phyloP scores from a whole-genome alignment of 1,140 invertebrate species.

The Oreohelix idahoensis region DNA sequence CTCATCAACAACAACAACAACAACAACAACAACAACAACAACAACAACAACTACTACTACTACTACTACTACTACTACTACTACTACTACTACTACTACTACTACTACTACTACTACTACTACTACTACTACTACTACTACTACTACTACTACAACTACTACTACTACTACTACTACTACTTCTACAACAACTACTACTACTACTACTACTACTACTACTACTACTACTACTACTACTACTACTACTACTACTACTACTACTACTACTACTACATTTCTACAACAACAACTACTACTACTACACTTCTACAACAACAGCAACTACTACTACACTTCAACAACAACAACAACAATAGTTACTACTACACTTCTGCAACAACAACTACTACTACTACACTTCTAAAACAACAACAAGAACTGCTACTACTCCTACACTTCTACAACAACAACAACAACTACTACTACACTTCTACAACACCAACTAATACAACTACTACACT shows the following conservation, averaged over 20 bases:
- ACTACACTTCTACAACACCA: too few species aligned
- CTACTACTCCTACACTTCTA: too few species aligned
- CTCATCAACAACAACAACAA: constrained; percentile 13
- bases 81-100: constrained; percentile 38
- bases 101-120: constrained; percentile 35
- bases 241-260: too few species aligned
- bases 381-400: constrained; percentile 15
- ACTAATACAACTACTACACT: too few species aligned
- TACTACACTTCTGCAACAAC: neutral
- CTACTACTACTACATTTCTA: too few species aligned
- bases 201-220: too few species aligned
- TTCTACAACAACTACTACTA: neutral
- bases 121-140: constrained; percentile 36
- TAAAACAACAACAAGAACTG: neutral
- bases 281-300: too few species aligned
- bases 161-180: constrained; percentile 7
- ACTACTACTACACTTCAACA: constrained; percentile 24
- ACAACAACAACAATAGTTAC: constrained; percentile 3
- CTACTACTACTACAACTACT: constrained; percentile 30
- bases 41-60: constrained; percentile 18
- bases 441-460: too few species aligned
- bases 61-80: constrained; percentile 38
- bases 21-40: constrained; percentile 6
- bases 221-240: too few species aligned
- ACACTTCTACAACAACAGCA: neutral